Evolutionary conservation across 2,888 invertebrate species (phyloP), one percentile per base, ranked within the genome.

Genomic region (Resseliella maxima): DNA sequence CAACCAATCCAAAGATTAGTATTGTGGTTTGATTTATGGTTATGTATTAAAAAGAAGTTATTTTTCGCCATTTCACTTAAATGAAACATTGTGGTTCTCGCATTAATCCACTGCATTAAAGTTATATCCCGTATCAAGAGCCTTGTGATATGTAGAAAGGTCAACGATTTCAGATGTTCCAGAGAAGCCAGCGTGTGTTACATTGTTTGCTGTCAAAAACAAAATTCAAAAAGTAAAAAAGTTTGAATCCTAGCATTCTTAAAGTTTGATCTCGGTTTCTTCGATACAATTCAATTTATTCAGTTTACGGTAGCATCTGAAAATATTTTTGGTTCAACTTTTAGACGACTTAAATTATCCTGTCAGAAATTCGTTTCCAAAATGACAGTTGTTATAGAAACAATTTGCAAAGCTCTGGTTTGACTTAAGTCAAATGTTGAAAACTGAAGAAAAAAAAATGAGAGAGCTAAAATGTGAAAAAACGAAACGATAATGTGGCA

Each of bases 271-370:
- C 41, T 41, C 12, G 50, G 21, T 50, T 59, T 24, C 6, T 59
- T 24, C 59, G 59, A 59, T 24, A 59, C 41, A 41, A 41, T 50
- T 50, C 59, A 72, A 72, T 72, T 72, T 72, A 72, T 72, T 72
- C 35, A 31, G 2, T 35, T 72, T 27, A n/a, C n/a, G 72, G 72
- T 3, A 72, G 27, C n/a, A 35, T 8, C 31, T 72, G 6, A 10
- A 72, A 31, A 27, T 15, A 31, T 72, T 72, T 2, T 15, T 31
- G 5, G 12, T 15, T 12, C 2, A 72, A 72, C 31, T 72, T 72
- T 31, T 72, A 72, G 10, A 72, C 5, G 31, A 35, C 1, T 31
- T 35, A 31, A 35, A 31, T 31, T 31, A 72, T 72, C 15, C 72
- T 72, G 72, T 72, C 59, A 59, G 24, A 50, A 50, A 59, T 12